These are phyloP conservation scores for Apocheima hispidaria DNA, from an alignment of 2,888 invertebrate genomes.

Conservation along the genomic window DNA sequence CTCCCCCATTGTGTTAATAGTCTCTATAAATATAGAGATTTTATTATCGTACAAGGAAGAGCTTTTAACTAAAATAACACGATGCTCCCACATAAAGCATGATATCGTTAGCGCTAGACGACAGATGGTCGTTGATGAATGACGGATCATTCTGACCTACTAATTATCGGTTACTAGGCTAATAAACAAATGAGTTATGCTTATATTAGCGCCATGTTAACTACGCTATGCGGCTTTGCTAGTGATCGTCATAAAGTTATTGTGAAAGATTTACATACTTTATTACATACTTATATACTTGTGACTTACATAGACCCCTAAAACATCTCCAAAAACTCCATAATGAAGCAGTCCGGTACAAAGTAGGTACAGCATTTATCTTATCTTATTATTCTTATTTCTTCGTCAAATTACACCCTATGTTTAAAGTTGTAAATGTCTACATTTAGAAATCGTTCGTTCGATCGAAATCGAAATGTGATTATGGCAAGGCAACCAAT, in stretches of 20 bases:
- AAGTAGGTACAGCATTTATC: background rate
- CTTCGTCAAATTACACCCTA: too few species aligned
- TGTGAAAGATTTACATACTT: background rate
- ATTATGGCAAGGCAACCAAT: too few species aligned
- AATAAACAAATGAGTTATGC: conserved; percentile 28
- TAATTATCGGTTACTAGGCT: conserved; percentile 56
- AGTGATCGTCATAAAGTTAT: background rate
- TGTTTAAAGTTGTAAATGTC: too few species aligned
- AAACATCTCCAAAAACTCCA: too few species aligned
- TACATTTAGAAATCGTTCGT: too few species aligned
- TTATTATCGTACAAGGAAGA: conserved; percentile 53
- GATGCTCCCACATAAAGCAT: conserved; percentile 46
- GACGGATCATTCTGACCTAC: conserved; percentile 61
- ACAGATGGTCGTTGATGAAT: conserved; percentile 61
- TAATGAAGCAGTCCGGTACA: too few species aligned
- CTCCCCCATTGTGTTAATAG: conserved; percentile 41
- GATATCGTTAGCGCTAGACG: conserved; percentile 25
- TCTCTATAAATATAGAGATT: conserved; percentile 42
- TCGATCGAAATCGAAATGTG: too few species aligned
- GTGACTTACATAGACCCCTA: too few species aligned
- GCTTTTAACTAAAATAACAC: conserved; percentile 61
- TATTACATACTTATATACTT: too few species aligned
- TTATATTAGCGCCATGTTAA: conserved; percentile 9
- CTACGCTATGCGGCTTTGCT: background rate
- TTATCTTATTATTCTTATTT: too few species aligned